phyloP scores from a whole-genome alignment of 2,113 vertebrate species.

The Eptesicus fuscus region DNA sequence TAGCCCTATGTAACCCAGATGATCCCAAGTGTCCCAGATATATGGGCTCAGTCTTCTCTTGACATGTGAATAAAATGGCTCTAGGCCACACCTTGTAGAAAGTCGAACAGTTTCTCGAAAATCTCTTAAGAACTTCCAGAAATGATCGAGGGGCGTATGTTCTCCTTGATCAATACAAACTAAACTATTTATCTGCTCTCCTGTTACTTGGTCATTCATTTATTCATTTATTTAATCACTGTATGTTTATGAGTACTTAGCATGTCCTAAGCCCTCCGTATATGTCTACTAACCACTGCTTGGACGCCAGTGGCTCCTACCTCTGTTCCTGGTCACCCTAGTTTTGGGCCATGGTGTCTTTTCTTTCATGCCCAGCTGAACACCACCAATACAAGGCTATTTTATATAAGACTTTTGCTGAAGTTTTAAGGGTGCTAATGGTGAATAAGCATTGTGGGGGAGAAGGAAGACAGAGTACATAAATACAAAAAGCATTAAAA shows the following conservation, averaged over 20 bases:
- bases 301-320: background rate
- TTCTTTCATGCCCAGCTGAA: background rate
- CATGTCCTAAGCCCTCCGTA: background rate
- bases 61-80: background rate
- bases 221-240: background rate
- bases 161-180: background rate
- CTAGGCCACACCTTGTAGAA: background rate
- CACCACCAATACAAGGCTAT: background rate
- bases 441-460: background rate
- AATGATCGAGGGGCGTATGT: background rate
- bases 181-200: background rate
- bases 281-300: background rate
- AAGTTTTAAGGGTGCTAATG: background rate
- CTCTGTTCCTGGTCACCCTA: background rate
- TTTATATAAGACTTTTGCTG: background rate
- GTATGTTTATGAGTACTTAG: background rate
- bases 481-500: background rate
- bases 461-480: background rate
- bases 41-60: background rate
- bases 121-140: background rate
- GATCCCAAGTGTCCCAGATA: background rate
- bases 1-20: background rate
- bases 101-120: background rate
- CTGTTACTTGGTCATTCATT: background rate
- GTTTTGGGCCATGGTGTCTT: background rate